Evolutionary conservation across 2,797 vertebrate genomes (phyloP).

Genomic region (Karalla daura): DNA sequence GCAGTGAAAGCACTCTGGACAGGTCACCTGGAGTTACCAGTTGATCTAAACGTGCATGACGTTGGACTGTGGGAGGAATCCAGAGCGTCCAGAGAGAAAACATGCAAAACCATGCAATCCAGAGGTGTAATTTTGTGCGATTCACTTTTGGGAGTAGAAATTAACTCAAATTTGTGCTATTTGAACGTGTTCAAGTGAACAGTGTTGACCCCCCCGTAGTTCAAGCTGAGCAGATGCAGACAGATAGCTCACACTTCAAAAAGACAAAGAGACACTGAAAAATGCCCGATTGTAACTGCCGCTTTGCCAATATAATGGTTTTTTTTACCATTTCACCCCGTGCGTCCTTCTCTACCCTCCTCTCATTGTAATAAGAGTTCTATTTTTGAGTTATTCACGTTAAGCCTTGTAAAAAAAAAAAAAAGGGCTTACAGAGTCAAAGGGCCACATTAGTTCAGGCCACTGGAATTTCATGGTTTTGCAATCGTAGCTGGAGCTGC

Average conservation of each 20-base stretch:
- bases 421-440: conserved; percentile 56
- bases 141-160: too few relatives aligned
- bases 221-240: neutral
- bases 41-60: too few relatives aligned
- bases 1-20: too few relatives aligned
- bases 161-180: neutral
- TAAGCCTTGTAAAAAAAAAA: conserved; percentile 53
- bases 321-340: too few relatives aligned
- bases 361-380: conserved; percentile 30
- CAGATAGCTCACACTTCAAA: neutral
- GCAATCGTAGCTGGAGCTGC: conserved; percentile 59
- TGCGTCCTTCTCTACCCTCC: neutral
- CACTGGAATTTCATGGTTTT: conserved; percentile 57
- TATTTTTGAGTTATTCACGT: conserved; percentile 49
- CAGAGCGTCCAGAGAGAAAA: too few relatives aligned
- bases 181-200: neutral
- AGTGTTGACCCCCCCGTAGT: conserved; percentile 1
- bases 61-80: too few relatives aligned
- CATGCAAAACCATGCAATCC: too few relatives aligned
- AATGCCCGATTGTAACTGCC: neutral
- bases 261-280: neutral
- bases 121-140: too few relatives aligned
- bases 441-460: conserved; percentile 54
- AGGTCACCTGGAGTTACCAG: too few relatives aligned
- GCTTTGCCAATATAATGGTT: too few relatives aligned